These are phyloP conservation scores for Apus apus DNA, from an alignment of 2,113 vertebrate species.

Conservation along the genomic window DNA sequence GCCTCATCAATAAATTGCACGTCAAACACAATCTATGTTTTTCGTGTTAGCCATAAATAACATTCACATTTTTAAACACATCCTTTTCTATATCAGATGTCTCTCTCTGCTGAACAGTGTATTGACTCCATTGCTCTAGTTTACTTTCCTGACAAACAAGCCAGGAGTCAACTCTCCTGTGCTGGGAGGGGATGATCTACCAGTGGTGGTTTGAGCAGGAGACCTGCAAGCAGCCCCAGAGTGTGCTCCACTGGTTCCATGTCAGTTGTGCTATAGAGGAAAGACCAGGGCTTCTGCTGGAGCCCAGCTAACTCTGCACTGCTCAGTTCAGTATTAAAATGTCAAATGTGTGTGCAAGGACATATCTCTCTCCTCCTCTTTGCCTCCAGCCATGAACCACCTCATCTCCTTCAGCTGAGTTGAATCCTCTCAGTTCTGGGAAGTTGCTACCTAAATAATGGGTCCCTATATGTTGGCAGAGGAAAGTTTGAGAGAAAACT, in stretches of 20 bases:
- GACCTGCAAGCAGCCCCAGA: not conserved
- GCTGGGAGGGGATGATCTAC: not conserved
- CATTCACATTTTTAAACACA: not conserved
- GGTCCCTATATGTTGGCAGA: not conserved
- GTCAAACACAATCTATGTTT: not conserved
- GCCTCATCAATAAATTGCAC: not conserved
- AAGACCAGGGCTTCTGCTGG: not conserved
- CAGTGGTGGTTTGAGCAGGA: fast-evolving
- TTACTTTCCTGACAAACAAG: not conserved
- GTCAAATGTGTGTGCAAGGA: not conserved
- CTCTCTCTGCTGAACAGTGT: not conserved
- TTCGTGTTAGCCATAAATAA: not conserved
- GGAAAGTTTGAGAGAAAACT: not conserved
- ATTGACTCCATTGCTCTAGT: fast-evolving
- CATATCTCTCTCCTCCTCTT: not conserved
- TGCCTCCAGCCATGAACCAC: not conserved
- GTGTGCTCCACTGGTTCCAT: not conserved
- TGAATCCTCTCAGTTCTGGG: not conserved
- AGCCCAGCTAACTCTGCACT: not conserved
- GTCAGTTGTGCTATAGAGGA: fast-evolving
- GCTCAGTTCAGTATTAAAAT: not conserved
- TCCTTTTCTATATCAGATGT: not conserved
- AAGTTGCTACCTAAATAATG: not conserved
- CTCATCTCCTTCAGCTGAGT: not conserved
- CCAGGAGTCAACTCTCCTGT: fast-evolving